Conservation (phyloP, 2,888 invertebrate genomes). For the Coelogynopora nodosa region DNA sequence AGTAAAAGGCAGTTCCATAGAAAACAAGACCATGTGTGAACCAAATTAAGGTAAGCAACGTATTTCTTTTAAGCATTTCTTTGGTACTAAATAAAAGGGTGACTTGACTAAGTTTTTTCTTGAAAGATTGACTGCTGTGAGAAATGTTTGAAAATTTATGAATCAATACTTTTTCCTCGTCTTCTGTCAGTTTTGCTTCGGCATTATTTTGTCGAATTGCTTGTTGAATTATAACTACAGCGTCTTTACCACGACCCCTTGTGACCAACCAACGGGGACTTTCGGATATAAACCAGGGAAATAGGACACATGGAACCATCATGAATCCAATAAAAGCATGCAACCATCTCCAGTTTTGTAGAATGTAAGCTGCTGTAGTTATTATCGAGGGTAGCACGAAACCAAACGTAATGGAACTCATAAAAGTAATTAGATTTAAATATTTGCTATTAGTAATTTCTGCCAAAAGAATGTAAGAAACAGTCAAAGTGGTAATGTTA, state of each 20-base stretch:
- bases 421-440: not conserved
- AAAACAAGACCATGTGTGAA: not conserved
- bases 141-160: not conserved
- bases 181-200: not conserved
- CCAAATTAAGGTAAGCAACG: not conserved
- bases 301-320: not conserved
- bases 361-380: not conserved
- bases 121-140: not conserved
- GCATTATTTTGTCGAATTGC: not conserved
- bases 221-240: not conserved
- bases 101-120: not conserved
- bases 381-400: not conserved
- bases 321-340: not conserved
- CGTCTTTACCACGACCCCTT: not conserved
- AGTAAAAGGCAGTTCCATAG: conserved; percentile 2
- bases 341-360: not conserved
- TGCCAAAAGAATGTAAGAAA: not conserved
- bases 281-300: not conserved
- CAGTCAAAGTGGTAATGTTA: not conserved
- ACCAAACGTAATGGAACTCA: not conserved
- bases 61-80: not conserved
- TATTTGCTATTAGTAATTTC: conserved; percentile 10
- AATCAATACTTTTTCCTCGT: not conserved
- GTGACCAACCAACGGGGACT: not conserved
- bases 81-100: not conserved